Evolutionary conservation across 2,113 vertebrate species (phyloP).

Genomic region (Colius striatus): DNA sequence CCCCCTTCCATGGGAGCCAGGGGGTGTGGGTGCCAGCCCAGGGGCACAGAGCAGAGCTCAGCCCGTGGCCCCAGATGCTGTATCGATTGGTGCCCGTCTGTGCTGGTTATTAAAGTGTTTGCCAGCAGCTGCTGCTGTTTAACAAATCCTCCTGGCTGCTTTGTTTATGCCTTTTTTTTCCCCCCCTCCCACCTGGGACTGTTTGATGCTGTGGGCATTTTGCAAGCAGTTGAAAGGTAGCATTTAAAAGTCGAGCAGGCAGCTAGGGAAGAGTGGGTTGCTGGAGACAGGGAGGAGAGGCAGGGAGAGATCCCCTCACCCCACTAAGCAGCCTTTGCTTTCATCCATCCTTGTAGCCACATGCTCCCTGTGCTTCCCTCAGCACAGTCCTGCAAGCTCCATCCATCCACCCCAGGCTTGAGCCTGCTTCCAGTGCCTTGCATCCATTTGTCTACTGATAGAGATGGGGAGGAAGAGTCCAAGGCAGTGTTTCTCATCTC

Average conservation of each 20-base stretch:
- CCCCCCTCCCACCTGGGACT: background rate
- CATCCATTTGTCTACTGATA: background rate
- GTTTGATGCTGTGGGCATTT: background rate
- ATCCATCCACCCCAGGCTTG: fast-evolving
- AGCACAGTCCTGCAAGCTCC: fast-evolving
- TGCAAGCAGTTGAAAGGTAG: background rate
- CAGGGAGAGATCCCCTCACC: background rate
- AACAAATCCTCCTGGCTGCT: slow-evolving; percentile 11
- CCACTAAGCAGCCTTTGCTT: background rate
- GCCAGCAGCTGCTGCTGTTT: background rate
- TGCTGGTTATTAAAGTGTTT: background rate
- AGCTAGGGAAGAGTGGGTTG: background rate
- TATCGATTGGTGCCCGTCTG: fast-evolving
- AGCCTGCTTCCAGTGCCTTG: background rate
- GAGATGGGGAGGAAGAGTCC: background rate
- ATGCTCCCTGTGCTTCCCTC: too few relatives aligned
- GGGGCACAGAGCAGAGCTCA: background rate
- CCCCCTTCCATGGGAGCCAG: too few relatives aligned
- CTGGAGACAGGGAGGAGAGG: background rate
- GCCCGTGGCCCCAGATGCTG: fast-evolving
- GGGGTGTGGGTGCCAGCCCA: fast-evolving
- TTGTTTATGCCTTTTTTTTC: background rate
- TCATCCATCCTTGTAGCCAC: background rate
- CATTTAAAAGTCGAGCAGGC: background rate
- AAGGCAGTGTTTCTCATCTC: fast-evolving